Base-by-base conservation (phyloP, 2,888 invertebrate species). In the Gortyna flavago region DNA sequence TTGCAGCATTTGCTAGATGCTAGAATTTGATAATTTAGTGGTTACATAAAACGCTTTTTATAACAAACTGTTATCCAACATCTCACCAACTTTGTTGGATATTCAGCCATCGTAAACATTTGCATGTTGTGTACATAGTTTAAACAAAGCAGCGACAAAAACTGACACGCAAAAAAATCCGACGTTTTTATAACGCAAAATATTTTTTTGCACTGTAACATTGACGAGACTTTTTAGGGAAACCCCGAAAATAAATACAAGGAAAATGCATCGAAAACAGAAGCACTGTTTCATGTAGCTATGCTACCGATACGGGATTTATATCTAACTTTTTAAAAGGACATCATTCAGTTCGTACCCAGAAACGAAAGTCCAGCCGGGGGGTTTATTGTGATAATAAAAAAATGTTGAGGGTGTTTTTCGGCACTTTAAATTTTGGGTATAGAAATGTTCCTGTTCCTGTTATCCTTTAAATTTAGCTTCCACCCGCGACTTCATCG, bases 151-250 rank as follows among this genome's bases (percentile, higher is more conserved):
- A 5, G 44, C 32, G 18, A 16, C 57, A 7, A 73, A 85, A 80
- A 54, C 48, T 81, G 81, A 85, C 81, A 85, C 13, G 61, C 85
- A 80, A 80, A 80, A 81, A 81, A 80, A 66, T 21, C 32, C 32
- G 21, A 2, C 29, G 29, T 57, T 84, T 83, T 80, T 80, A 69
- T 69, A 61, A 69, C 61, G 44, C 18, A 65, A 32, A 69, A 85
- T 69, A 85, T 81, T 85, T 78, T 81, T 54, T 66, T 48, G n/a
- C 1, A 16, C 18, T 13, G 51, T 35, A 29, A 54, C 11, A 70
- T 48, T 48, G 70, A 48, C 51, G 69, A n/a, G 35, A 48, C 41
- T 35, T 83, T 77, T 67, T 68, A 32, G 38, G 16, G 18, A 64
- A 16, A 38, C n/a, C 41, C 32, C 35, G 9, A n/a, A 29, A 38